These are phyloP conservation scores for Laterallus jamaicensis DNA, from an alignment of 2,113 vertebrate species.

Conservation along the genomic window DNA sequence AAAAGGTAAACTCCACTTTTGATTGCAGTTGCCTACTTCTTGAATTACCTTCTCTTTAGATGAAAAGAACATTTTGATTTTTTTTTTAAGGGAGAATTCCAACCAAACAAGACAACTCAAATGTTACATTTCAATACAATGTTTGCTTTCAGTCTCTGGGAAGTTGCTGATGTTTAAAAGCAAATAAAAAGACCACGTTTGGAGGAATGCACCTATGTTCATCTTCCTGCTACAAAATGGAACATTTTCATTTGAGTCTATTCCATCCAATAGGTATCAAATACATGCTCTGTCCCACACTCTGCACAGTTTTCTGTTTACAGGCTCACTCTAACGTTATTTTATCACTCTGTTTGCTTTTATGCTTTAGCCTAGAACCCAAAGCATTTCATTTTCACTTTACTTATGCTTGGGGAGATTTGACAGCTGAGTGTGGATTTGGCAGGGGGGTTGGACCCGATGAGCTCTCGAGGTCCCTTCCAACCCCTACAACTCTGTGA, in stretches of 20 bases:
- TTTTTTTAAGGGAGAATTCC: neutral
- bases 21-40: neutral
- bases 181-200: neutral
- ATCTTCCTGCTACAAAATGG: rapidly evolving
- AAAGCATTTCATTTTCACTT: neutral
- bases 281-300: rapidly evolving
- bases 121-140: neutral
- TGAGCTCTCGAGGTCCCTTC: no score
- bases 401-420: neutral
- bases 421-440: neutral
- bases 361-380: neutral
- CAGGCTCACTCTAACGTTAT: neutral
- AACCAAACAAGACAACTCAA: no score
- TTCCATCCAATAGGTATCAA: rapidly evolving
- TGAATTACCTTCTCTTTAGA: no score
- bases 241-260: rapidly evolving
- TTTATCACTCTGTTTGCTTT: neutral
- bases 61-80: neutral
- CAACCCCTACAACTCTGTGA: no score
- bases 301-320: rapidly evolving
- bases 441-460: no score
- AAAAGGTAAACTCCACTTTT: neutral
- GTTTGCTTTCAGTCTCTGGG: neutral
- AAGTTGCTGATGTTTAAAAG: neutral
- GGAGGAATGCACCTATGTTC: neutral